A percentile compares a stretch with the other conserved stretches of the same genome.
Conservation (phyloP, 2,797 vertebrate genomes). For the Platyrinchus mystaceus region DNA sequence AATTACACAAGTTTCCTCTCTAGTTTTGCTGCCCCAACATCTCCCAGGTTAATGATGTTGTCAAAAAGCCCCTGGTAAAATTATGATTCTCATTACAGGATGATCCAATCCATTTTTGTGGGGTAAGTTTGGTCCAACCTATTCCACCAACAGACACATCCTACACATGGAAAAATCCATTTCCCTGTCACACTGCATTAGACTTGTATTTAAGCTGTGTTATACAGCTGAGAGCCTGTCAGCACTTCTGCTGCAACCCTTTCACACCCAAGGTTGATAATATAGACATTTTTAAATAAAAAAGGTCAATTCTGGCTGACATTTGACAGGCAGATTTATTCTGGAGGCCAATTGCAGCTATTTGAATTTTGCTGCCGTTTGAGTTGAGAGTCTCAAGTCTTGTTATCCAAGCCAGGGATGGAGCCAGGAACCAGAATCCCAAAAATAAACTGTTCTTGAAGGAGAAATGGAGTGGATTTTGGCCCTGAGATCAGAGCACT, state of each 20-base stretch:
- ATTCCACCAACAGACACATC: background rate
- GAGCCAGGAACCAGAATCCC: background rate
- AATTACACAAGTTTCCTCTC: background rate
- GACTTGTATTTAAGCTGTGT: background rate
- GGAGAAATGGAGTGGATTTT: background rate
- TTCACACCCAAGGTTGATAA: background rate
- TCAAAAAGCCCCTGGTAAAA: slow-evolving; percentile 42
- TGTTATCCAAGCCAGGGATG: background rate
- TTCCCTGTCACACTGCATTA: background rate
- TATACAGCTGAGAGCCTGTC: background rate
- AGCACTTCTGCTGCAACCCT: background rate
- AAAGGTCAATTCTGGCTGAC: background rate
- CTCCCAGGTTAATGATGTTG: slow-evolving; percentile 63
- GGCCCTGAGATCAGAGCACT: background rate
- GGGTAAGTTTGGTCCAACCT: background rate
- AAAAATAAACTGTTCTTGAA: background rate
- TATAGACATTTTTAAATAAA: background rate
- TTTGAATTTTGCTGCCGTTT: background rate
- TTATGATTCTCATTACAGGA: slow-evolving; percentile 48
- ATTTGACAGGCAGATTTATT: background rate
- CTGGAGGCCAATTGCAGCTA: background rate
- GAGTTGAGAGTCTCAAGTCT: background rate
- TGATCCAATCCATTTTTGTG: slow-evolving; percentile 36
- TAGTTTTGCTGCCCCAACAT: slow-evolving; percentile 9
- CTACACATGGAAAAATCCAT: background rate